These are phyloP conservation scores for Neotoxoptera formosana DNA, from an alignment of 1,140 invertebrate species.

Conservation along the genomic window DNA sequence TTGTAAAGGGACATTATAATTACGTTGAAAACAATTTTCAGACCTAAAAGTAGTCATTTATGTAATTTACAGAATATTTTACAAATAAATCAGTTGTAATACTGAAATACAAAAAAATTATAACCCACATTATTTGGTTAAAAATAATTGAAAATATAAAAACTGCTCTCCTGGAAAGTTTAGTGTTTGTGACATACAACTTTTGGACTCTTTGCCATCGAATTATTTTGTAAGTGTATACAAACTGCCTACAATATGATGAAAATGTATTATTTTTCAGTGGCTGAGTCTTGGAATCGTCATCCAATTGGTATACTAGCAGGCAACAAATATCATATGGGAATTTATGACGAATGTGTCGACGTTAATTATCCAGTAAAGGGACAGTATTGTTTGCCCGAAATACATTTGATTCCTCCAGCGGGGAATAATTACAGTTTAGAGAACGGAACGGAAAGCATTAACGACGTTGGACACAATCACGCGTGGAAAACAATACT, in stretches of 20 bases:
- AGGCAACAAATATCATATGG: slow-evolving; percentile 9
- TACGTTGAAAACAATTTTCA: too few relatives aligned
- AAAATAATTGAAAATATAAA: too few relatives aligned
- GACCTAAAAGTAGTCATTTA: too few relatives aligned
- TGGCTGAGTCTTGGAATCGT: slow-evolving; percentile 32
- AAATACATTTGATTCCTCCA: background rate
- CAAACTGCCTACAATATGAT: background rate
- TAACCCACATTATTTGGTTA: too few relatives aligned
- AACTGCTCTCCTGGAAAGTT: too few relatives aligned
- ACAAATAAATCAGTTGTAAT: too few relatives aligned
- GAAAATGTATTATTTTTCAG: slow-evolving; percentile 16
- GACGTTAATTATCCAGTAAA: background rate
- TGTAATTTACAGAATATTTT: too few relatives aligned
- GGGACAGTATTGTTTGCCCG: slow-evolving; percentile 28
- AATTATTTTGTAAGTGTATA: background rate
- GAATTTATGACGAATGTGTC: slow-evolving; percentile 36
- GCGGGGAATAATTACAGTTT: background rate
- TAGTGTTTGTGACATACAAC: too few relatives aligned
- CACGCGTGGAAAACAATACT: slow-evolving; percentile 25
- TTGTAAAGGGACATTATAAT: too few relatives aligned
- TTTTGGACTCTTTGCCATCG: too few relatives aligned
- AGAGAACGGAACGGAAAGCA: background rate
- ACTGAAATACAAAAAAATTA: too few relatives aligned
- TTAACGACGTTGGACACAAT: background rate
- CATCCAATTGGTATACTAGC: background rate